These are phyloP conservation scores for Lagocephalus sceleratus DNA, from an alignment of 2,797 vertebrate genomes.

Conservation along the genomic window DNA sequence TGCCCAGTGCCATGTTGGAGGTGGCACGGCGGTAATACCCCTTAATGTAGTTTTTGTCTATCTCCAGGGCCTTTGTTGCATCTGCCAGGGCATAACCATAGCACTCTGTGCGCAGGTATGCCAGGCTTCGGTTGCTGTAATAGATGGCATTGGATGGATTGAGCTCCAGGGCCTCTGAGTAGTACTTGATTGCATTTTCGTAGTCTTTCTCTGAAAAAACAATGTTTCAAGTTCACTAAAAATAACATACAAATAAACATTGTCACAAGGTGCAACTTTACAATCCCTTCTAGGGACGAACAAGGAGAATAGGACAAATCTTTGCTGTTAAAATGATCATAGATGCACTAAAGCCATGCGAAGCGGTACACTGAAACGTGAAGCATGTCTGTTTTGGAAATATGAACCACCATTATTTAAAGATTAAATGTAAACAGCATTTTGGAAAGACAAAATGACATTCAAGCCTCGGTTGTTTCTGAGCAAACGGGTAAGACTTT, in stretches of 20 bases:
- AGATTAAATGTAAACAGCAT: too few relatives aligned
- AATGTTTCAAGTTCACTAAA: neutral
- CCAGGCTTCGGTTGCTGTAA: constrained; percentile 94
- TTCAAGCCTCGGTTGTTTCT: too few relatives aligned
- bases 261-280: neutral
- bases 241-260: neutral
- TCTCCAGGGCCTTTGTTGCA: constrained; percentile 86
- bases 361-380: too few relatives aligned
- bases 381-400: too few relatives aligned
- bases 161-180: constrained; percentile 88
- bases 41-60: constrained; percentile 93
- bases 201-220: constrained; percentile 88
- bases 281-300: neutral
- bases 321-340: too few relatives aligned
- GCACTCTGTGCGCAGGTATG: constrained; percentile 93
- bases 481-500: too few relatives aligned
- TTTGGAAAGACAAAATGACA: too few relatives aligned
- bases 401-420: too few relatives aligned
- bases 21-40: constrained; percentile 93
- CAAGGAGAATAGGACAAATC: too few relatives aligned
- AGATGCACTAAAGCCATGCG: too few relatives aligned
- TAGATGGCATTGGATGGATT: constrained; percentile 89
- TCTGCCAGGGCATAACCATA: constrained; percentile 93
- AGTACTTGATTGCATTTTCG: constrained; percentile 90
- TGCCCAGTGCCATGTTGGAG: constrained; percentile 95